These are phyloP conservation scores for Pammene fasciana DNA, from an alignment of 2,888 invertebrate genomes.

Conservation along the genomic window DNA sequence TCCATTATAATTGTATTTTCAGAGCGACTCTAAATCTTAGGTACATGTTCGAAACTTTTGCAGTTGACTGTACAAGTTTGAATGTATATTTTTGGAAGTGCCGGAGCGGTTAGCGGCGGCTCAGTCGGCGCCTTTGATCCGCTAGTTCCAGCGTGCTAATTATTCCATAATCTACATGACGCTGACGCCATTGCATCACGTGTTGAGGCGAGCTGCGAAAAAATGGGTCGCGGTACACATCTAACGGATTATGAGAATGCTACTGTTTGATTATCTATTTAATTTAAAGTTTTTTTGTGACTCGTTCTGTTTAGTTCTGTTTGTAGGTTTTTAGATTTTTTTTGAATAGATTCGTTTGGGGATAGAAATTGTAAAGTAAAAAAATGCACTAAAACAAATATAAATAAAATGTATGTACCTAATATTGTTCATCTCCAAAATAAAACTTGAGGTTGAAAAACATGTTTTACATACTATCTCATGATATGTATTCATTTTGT, in stretches of 20 bases:
- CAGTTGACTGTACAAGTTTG: not conserved
- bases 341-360: too few species aligned
- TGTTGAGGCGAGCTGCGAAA: conserved; percentile 22
- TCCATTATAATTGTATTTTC: too few species aligned
- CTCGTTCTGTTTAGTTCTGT: too few species aligned
- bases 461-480: too few species aligned
- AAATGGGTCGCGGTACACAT: conserved; percentile 35
- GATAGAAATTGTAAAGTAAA: too few species aligned
- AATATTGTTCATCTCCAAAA: too few species aligned
- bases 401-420: too few species aligned
- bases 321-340: too few species aligned
- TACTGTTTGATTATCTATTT: conserved; percentile 15
- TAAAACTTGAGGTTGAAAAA: too few species aligned
- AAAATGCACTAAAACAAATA: too few species aligned
- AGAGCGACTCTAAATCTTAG: too few species aligned
- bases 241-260: conserved; percentile 20
- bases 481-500: too few species aligned
- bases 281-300: not conserved
- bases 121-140: conserved; percentile 74
- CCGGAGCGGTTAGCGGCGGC: conserved; percentile 54
- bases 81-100: conserved; percentile 12
- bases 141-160: conserved; percentile 60
- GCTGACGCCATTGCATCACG: conserved; percentile 21
- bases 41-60: not conserved
- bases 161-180: conserved; percentile 43